phyloP scores from a whole-genome alignment of 2,797 vertebrate species.

The Cynodonichthys magdalenae region DNA sequence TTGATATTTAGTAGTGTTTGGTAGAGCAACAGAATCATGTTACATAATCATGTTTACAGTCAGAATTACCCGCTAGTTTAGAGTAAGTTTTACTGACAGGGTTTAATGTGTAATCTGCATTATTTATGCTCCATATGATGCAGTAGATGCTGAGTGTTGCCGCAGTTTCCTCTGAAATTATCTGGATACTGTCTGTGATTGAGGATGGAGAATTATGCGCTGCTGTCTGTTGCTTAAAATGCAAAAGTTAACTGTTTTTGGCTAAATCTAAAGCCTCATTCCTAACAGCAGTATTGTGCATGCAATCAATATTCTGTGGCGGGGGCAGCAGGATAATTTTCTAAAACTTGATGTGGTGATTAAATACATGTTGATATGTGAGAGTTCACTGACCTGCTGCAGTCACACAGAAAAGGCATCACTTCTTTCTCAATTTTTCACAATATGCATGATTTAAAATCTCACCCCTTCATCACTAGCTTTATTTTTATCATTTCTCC shows the following conservation, averaged over 20 bases:
- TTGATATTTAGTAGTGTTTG: conserved; percentile 77
- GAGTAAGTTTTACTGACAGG: conserved; percentile 74
- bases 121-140: conserved; percentile 65
- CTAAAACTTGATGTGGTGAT: conserved; percentile 23
- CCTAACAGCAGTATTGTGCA: conserved; percentile 17
- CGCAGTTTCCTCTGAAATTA: conserved; percentile 40
- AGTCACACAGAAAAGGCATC: conserved; percentile 24
- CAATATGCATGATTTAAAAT: conserved; percentile 17
- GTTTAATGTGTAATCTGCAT: conserved; percentile 75
- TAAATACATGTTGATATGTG: conserved; percentile 24
- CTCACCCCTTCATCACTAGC: neutral
- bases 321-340: conserved; percentile 23
- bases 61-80: conserved; percentile 79
- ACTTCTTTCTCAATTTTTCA: neutral
- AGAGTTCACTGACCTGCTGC: conserved; percentile 14
- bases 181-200: conserved; percentile 40
- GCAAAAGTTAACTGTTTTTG: conserved; percentile 22
- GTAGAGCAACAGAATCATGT: conserved; percentile 74
- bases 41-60: conserved; percentile 80
- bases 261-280: conserved; percentile 10
- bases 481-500: conserved; percentile 11
- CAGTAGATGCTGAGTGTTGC: conserved; percentile 46
- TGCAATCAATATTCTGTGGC: conserved; percentile 16
- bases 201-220: conserved; percentile 29
- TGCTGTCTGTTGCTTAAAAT: conserved; percentile 36